phyloP scores from a whole-genome alignment of 2,888 invertebrate species.

The Nemurella pictetii region DNA sequence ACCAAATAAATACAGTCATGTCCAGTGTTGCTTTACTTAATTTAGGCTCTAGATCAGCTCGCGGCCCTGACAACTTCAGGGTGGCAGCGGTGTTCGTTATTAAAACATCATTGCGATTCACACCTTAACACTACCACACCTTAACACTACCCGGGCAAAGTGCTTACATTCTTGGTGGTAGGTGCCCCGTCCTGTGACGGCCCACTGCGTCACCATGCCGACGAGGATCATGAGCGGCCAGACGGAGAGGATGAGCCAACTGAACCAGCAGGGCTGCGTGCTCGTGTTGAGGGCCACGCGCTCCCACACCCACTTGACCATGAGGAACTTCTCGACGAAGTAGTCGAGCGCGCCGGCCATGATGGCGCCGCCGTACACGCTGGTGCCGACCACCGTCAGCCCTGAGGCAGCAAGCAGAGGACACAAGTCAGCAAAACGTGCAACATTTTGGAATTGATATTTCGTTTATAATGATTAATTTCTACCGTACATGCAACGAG shows the following conservation, averaged over 20 bases:
- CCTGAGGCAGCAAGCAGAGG: conserved; percentile 50
- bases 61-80: too few relatives aligned
- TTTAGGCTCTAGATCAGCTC: too few relatives aligned
- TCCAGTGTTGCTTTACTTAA: too few relatives aligned
- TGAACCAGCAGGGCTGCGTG: conserved; percentile 67
- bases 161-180: conserved; percentile 65
- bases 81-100: too few relatives aligned
- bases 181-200: conserved; percentile 68
- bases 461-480: too few relatives aligned
- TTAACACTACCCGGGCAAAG: too few relatives aligned
- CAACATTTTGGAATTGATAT: too few relatives aligned
- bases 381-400: conserved; percentile 72
- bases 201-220: conserved; percentile 69
- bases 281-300: conserved; percentile 57
- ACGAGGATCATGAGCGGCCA: conserved; percentile 73
- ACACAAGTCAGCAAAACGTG: too few relatives aligned
- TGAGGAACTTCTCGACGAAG: conserved; percentile 70
- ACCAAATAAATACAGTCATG: too few relatives aligned
- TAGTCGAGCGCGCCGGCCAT: conserved; percentile 73
- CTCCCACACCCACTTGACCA: conserved; percentile 74
- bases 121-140: too few relatives aligned
- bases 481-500: too few relatives aligned
- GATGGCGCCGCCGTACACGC: conserved; percentile 75
- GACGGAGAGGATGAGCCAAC: conserved; percentile 72
- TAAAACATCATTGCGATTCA: too few relatives aligned